Evolutionary conservation across 2,888 invertebrate species (phyloP), one percentile per base, ranked within the genome.

Genomic region (Mylabris sibirica): DNA sequence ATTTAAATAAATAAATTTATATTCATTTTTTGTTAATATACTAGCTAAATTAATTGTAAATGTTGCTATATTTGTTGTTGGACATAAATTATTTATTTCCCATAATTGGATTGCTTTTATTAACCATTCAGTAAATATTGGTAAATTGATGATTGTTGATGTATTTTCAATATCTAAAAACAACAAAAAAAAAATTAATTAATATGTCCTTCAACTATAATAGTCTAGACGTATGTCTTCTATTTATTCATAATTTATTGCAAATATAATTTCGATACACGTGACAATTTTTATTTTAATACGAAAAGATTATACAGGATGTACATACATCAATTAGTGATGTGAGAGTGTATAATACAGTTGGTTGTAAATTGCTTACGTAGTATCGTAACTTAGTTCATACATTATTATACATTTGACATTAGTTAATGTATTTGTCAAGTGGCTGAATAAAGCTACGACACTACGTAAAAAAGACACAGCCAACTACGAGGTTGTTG

Each of bases 41-140:
- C 90, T 90, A 3, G 90, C 85, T 8, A 92, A 80, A 77, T 91
- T 89, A 9, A 91, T 83, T 44, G 90, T 86, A 74, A 94, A 93
- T 5, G 90, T 85, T n/a, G 85, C 80, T 5, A 80, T 73, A 44
- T 66, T 64, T 6, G 67, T 61, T 53, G 69, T 57, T 6, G 76
- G 75, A 9, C 41, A 60, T 3, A 63, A 44, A 44, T 72, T 67
- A 0, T 63, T 59, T 34, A 62, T 78, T 64, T 82, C 83, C 78
- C 87, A 84, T 38, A 85, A n/a, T n/a, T n/a, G 70, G 8, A 78
- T 78, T 0, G 86, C 86, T 62, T 82, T 78, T 71, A 85, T 82
- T 20, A 88, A 79, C 88, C 87, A 88, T 62, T 84, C 81, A 9
- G 79, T 71, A n/a, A 85, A 82, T 66, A 83, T 81, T 3, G 84